Evolutionary conservation across 2,888 invertebrate genomes (phyloP).

Genomic region (Pediacus dermestoides): DNA sequence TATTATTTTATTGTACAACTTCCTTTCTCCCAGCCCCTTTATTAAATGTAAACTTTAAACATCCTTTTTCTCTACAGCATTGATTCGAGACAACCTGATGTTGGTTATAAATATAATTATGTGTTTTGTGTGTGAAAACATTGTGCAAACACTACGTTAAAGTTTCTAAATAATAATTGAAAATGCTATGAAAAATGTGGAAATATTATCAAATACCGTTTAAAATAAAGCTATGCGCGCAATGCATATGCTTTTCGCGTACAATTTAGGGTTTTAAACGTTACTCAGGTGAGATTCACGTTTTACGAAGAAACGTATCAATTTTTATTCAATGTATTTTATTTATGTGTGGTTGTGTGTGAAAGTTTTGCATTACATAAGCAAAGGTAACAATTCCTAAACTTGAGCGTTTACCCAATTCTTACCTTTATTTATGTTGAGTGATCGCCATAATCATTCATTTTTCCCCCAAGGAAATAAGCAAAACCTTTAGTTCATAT

Average conservation of each 20-base stretch:
- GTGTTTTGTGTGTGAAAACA: conserved; percentile 45
- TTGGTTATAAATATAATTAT: conserved; percentile 46
- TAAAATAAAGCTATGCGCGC: conserved; percentile 48
- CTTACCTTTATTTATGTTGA: too few species aligned
- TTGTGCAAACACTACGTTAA: conserved; percentile 34
- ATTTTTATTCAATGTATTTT: conserved; percentile 20
- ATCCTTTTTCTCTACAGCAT: conserved; percentile 50
- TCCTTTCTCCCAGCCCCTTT: too few species aligned
- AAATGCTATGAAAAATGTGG: conserved; percentile 30
- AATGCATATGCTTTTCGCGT: conserved; percentile 51
- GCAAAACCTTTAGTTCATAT: conserved; percentile 1
- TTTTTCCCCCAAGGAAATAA: conserved; percentile 4
- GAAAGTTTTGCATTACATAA: too few species aligned
- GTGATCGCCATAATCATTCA: too few species aligned
- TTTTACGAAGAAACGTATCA: conserved; percentile 37
- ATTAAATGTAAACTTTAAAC: conserved; percentile 30
- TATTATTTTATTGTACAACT: too few species aligned
- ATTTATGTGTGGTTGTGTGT: conserved; percentile 14
- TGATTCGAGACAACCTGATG: conserved; percentile 46
- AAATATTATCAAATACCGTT: conserved; percentile 34
- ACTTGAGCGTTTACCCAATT: too few species aligned
- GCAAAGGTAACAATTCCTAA: too few species aligned
- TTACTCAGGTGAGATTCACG: conserved; percentile 50
- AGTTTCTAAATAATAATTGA: too few species aligned
- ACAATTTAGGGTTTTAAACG: conserved; percentile 43